Conservation (phyloP, 92 coral and sea anemone species). For the Epizoanthus scotinus region DNA sequence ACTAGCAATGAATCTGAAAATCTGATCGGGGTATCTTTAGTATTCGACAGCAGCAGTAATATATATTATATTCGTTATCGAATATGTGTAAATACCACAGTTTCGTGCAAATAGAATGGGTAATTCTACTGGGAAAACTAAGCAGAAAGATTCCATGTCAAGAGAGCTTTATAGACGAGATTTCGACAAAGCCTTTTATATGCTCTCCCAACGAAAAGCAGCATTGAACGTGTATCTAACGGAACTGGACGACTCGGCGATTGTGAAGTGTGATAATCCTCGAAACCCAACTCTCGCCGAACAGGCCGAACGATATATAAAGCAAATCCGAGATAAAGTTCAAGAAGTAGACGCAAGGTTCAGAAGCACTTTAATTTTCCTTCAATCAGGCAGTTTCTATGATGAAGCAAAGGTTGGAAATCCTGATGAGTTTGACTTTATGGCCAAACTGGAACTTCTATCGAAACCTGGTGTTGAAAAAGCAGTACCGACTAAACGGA, state of each 20-base stretch:
- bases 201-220: background rate
- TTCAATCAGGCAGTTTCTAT: constrained; percentile 40
- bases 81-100: too few relatives aligned
- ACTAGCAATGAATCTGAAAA: too few relatives aligned
- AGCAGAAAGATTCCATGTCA: constrained; percentile 1
- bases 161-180: constrained; percentile 12
- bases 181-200: constrained; percentile 20
- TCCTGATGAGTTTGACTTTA: constrained; percentile 41
- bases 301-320: constrained; percentile 29
- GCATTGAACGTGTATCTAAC: constrained; percentile 33
- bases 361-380: constrained; percentile 45
- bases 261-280: constrained; percentile 7
- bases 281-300: constrained; percentile 27
- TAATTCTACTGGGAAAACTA: constrained; percentile 16
- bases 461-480: constrained; percentile 35
- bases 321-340: constrained; percentile 18
- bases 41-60: too few relatives aligned
- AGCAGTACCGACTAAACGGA: constrained; percentile 36
- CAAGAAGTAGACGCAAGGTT: constrained; percentile 35
- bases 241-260: constrained; percentile 35
- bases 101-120: constrained; percentile 11
- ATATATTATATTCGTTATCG: too few relatives aligned
- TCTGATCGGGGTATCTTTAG: too few relatives aligned
- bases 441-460: constrained; percentile 45
- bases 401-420: constrained; percentile 38